Base-by-base conservation (phyloP, 2,113 vertebrate species). In the Trematocara macrostoma region DNA sequence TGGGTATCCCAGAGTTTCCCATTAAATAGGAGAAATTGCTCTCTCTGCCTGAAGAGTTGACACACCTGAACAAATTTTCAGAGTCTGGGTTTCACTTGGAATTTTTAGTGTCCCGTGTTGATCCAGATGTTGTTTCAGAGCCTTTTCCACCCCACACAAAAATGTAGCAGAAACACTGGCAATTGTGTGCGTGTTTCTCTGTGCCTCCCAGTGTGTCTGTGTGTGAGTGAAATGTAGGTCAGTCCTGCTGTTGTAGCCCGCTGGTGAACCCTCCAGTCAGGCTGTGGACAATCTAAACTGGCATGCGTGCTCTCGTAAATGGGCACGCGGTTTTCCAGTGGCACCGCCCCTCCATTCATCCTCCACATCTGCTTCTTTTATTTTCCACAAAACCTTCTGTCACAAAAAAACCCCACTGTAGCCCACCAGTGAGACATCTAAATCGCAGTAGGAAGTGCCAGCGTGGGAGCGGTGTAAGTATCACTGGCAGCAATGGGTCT, bases 211-310 rank as follows among this genome's bases (percentile, higher is more conserved):
- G 26, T 53, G 3, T 88, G 79, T 74, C 8, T 87, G 64, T 40
- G 61, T 69, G 78, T 67, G 80, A 67, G 14, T 80, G 40, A 93
- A 94, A 96, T 95, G 88, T 96, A 96, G 96, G 96, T 96, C 95
- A 96, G 92, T 84, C 88, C 82, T 93, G 92, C 86, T 89, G 88
- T 85, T 89, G 67, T 87, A 87, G 84, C 92, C 93, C 57, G 56
- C 88, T 79, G 89, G 80, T 94, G 94, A 93, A 93, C 91, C 94
- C 88, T 85, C 57, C 82, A 92, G 90, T 94, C 82, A 84, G 40
- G 52, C 59, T 86, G 74, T 71, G 78, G 91, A 90, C 88, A 88
- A 88, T 88, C 64, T 84, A 52, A 91, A 85, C 23, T 89, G 88
- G 89, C 88, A 84, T 83, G 64, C 52, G 69, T 61, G 56, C 52